Conservation (phyloP, 2,888 invertebrate genomes). For the Polymixis lichenea region DNA sequence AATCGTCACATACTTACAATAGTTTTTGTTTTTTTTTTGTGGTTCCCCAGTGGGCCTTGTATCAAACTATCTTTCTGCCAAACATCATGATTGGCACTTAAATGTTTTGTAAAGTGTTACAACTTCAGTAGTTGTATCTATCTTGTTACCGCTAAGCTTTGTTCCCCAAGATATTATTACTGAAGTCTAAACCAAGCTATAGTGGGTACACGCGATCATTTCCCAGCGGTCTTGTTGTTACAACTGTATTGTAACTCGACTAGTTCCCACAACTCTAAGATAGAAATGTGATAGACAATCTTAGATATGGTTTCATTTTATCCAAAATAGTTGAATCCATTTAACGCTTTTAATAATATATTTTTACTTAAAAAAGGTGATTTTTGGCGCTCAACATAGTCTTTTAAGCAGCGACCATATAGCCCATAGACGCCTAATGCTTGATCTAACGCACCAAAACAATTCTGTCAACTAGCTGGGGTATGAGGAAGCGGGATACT, state of each 20-base stretch:
- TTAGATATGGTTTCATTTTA: not conserved
- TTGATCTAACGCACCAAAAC: no score
- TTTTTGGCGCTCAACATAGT: not conserved
- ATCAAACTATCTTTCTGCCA: not conserved
- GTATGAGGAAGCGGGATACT: no score
- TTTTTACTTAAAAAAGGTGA: not conserved
- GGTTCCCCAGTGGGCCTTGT: not conserved
- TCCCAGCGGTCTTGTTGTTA: conserved; percentile 45
- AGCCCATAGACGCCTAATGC: no score
- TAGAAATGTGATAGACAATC: not conserved
- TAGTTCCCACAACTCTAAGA: conserved; percentile 5
- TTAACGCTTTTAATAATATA: not conserved
- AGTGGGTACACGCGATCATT: conserved; percentile 33
- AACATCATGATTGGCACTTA: conserved; percentile 18
- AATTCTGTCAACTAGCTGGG: no score
- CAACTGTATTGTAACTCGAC: conserved; percentile 27
- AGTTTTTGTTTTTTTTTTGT: not conserved
- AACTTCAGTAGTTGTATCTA: conserved; percentile 8
- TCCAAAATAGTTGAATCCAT: not conserved
- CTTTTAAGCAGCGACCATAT: no score
- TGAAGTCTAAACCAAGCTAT: conserved; percentile 32
- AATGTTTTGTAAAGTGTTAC: conserved; percentile 10
- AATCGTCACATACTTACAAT: not conserved
- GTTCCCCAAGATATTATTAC: conserved; percentile 38
- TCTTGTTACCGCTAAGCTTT: conserved; percentile 24